Conservation (phyloP, 2,888 invertebrate genomes). For the Chrysolina haemoptera region DNA sequence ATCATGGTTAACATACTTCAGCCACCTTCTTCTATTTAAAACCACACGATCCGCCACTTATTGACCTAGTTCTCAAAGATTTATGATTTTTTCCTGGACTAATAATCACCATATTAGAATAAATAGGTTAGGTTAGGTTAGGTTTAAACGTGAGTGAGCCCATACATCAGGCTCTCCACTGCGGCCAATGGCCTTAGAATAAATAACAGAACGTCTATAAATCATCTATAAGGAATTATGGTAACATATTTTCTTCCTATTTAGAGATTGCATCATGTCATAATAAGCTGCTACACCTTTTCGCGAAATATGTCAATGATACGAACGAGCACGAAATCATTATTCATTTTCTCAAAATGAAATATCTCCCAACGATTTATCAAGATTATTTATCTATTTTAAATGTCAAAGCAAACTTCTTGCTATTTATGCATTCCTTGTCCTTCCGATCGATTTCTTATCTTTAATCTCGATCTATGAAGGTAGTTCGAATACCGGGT, state of each 20-base stretch:
- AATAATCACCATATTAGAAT: neutral
- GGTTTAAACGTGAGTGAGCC: no score
- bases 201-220: neutral
- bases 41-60: no score
- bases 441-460: constrained; percentile 18
- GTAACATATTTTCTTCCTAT: neutral
- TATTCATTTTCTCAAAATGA: constrained; percentile 21
- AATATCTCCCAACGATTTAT: constrained; percentile 15
- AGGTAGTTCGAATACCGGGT: neutral
- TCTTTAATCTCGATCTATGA: neutral
- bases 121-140: no score
- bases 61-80: neutral
- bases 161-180: no score
- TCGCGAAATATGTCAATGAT: constrained; percentile 29
- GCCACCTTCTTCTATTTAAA: no score
- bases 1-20: no score
- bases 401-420: constrained; percentile 10
- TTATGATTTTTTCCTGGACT: neutral
- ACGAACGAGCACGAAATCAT: constrained; percentile 3
- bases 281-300: constrained; percentile 16
- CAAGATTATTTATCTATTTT: constrained; percentile 11
- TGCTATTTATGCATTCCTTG: constrained; percentile 15
- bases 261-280: constrained; percentile 13
- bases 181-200: no score
- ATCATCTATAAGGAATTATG: neutral